Evolutionary conservation across 1,140 invertebrate genomes (phyloP), one percentile per base, ranked within the genome.

Genomic region (Drosophila ohnishii): DNA sequence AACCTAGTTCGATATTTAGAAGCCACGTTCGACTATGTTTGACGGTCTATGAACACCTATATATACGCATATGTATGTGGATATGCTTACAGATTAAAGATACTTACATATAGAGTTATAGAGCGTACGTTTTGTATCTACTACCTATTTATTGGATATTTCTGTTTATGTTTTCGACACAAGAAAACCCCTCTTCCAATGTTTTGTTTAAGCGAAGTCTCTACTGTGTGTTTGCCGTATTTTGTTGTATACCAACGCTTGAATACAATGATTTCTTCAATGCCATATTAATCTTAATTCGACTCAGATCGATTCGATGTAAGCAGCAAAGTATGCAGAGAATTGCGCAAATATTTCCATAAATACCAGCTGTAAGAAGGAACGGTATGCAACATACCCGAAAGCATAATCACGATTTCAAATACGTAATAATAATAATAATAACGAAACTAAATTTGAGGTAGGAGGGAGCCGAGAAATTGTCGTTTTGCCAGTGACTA

Each of bases 391-490:
- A 90, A 90, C 81, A 88, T 86, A 88, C 73, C 80, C 76, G 67
- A 82, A 85, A 88, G 79, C 88, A 90, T 90, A 90, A 90, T 90
- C 88, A 90, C 73, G 75, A 90, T 85, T 88, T 88, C 70, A 88
- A 90, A 84, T 78, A 90, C 70, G 87, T 88, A 84, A 90, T 84
- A 83, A 78, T 80, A 90, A 80, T 89, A 74, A 63, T 82, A 40
- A 57, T 37, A 30, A 66, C 3, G 45, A 70, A 53, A 75, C 60
- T 56, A 40, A 64, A 53, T 58, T 59, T 22, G 47, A 78, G 51
- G 2, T 22, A 56, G 63, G 50, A 53, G 10, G 25, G 28, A 77
- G 67, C 51, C 19, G 44, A 58, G 37, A 75, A 66, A 66, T 64
- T 35, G 79, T 80, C 79, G 67, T 90, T 80, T 86, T 90, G 80